phyloP scores from a whole-genome alignment of 2,888 invertebrate species.

The Ennomos fuscantarius region DNA sequence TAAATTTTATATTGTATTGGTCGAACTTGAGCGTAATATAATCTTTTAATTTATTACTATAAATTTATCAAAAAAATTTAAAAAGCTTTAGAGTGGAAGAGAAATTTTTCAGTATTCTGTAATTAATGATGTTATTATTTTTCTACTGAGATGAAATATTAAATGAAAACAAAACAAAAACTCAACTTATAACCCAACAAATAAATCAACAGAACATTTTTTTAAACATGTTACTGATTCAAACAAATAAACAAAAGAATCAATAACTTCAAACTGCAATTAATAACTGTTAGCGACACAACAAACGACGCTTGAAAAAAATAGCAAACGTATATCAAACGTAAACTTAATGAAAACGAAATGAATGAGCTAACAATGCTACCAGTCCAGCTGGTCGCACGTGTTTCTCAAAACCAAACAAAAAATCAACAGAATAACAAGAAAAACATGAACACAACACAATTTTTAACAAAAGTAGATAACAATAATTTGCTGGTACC shows the following conservation, averaged over 20 bases:
- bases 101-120: too few relatives aligned
- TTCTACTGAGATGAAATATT: not conserved
- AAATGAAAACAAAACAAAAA: slow-evolving; percentile 51
- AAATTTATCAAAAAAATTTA: too few relatives aligned
- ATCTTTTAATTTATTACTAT: too few relatives aligned
- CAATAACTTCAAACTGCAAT: slow-evolving; percentile 24
- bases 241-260: too few relatives aligned
- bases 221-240: too few relatives aligned
- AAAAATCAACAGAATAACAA: slow-evolving; percentile 32
- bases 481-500: slow-evolving; percentile 24
- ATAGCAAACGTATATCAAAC: slow-evolving; percentile 35
- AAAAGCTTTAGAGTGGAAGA: too few relatives aligned
- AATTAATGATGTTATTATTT: too few relatives aligned
- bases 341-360: slow-evolving; percentile 38
- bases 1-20: too few relatives aligned
- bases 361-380: slow-evolving; percentile 21
- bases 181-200: slow-evolving; percentile 42
- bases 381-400: slow-evolving; percentile 39
- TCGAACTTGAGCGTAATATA: too few relatives aligned
- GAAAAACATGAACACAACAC: slow-evolving; percentile 45
- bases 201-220: slow-evolving; percentile 41
- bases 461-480: slow-evolving; percentile 30
- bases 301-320: not conserved
- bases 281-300: not conserved
- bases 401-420: slow-evolving; percentile 21